Evolutionary conservation across 2,797 vertebrate genomes (phyloP), one percentile per base, ranked within the genome.

Genomic region (Neoniphon sammara): DNA sequence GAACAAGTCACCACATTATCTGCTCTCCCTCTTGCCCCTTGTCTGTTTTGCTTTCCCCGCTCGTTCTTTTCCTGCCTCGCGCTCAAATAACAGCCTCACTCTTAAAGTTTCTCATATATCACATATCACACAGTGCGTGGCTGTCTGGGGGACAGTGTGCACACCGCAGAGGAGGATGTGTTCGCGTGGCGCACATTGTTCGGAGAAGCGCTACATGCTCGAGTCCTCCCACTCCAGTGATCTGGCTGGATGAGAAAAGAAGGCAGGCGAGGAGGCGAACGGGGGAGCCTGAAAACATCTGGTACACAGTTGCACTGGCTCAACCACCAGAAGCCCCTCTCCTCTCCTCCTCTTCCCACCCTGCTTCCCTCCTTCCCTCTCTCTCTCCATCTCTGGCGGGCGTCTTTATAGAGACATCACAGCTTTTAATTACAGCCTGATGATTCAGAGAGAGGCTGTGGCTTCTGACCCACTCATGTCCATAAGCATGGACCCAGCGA

Each of bases 231-330:
- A 82, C 83, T 82, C 63, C 73, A 87, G 83, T 62, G 82, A 85
- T 89, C 87, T 88, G 84, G 75, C 82, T 86, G 67, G 60, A 80
- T 84, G 86, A 89, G 87, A 58, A 66, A 78, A 88, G 81, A 83
- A 82, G 75, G 82, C 23, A 34, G 17, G 31, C 70, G 46, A 85
- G 77, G 82, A 86, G 77, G 70, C 68, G 71, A 80, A 85, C 17
- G 39, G 65, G 84, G 77, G 73, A 86, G 87, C 68, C 78, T 78
- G 78, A 85, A 82, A 93, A 94, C 94, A 95, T 95, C 92, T 95
- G 94, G 92, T 85, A 75, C 87, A 87, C 94, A 95, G 93, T 94
- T 93, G 93, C 89, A 90, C 83, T 85, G 88, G 83, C 79, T 82
- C 80, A 89, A 79, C 81, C 91, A 83, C 80, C 87, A 89, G 85